These are phyloP conservation scores for Cheiracanthium punctorium DNA, from an alignment of 2,888 invertebrate genomes.

Conservation along the genomic window DNA sequence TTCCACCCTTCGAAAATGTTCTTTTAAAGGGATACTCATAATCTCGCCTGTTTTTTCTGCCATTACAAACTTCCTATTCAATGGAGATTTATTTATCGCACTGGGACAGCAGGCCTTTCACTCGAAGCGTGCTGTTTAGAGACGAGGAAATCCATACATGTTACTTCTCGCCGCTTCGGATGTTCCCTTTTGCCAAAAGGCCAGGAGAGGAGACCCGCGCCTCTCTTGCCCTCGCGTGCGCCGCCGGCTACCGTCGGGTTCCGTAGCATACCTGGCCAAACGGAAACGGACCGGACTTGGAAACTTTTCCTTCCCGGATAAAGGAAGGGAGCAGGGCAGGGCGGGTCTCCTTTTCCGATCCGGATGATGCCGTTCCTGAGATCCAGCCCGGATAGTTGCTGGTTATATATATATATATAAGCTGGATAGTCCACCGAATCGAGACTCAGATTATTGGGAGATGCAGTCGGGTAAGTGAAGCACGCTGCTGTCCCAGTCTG, in stretches of 20 bases:
- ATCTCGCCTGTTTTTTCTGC: no score
- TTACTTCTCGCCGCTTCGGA: neutral
- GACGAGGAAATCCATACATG: neutral
- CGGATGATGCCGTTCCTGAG: constrained; percentile 56
- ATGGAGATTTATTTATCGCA: no score
- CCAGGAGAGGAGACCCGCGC: neutral
- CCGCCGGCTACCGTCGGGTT: neutral
- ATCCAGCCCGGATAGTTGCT: constrained; percentile 23
- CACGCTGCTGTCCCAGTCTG: neutral
- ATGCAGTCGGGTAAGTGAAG: neutral
- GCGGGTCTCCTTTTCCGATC: constrained; percentile 64
- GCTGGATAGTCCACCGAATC: neutral
- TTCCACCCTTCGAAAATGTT: no score
- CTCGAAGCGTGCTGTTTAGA: no score
- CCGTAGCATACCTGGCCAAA: constrained; percentile 11
- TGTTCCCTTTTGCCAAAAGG: neutral
- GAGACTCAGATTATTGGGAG: neutral
- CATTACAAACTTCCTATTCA: no score
- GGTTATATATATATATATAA: constrained; percentile 17
- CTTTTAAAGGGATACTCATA: no score
- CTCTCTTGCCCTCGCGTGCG: neutral
- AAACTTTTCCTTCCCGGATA: constrained; percentile 59
- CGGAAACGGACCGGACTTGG: constrained; percentile 61
- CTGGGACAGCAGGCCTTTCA: no score
- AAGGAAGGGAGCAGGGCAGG: constrained; percentile 55